phyloP scores from a whole-genome alignment of 1,140 invertebrate genomes.

The Microplitis mediator region DNA sequence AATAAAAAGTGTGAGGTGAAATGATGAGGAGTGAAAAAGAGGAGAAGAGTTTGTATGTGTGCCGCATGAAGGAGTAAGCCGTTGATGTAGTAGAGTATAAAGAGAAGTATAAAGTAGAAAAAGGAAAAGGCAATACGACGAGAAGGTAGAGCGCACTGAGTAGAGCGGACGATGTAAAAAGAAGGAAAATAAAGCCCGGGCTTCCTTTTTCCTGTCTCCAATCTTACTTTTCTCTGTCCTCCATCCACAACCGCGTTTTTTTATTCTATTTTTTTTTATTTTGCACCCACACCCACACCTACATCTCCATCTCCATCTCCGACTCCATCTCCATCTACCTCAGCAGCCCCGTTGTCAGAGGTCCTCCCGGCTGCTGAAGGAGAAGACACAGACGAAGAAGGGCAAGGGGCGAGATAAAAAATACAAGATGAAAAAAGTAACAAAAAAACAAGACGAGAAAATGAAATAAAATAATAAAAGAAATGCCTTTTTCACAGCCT shows the following conservation, averaged over 20 bases:
- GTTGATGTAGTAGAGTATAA: background rate
- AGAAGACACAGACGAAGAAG: background rate
- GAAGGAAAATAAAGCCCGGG: conserved; percentile 43
- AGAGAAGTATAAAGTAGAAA: background rate
- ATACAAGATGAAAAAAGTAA: conserved; percentile 16
- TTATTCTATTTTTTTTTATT: background rate
- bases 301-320: too few species aligned
- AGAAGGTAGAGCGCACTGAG: conserved; percentile 1
- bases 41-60: conserved; percentile 31
- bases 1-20: too few species aligned
- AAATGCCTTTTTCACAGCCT: conserved; percentile 46
- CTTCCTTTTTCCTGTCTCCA: conserved; percentile 45
- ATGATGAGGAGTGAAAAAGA: conserved; percentile 18
- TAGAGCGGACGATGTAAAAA: conserved; percentile 35
- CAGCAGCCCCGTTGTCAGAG: background rate
- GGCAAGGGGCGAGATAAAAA: background rate
- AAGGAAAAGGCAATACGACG: background rate
- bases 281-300: background rate
- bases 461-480: conserved; percentile 41
- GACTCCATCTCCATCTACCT: background rate
- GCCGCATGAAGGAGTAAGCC: too few species aligned
- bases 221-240: conserved; percentile 36
- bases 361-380: background rate
- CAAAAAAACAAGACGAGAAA: conserved; percentile 28
- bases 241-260: conserved; percentile 6